Evolutionary conservation across 1,140 invertebrate genomes (phyloP).

Genomic region (Tetramorium alpestre): DNA sequence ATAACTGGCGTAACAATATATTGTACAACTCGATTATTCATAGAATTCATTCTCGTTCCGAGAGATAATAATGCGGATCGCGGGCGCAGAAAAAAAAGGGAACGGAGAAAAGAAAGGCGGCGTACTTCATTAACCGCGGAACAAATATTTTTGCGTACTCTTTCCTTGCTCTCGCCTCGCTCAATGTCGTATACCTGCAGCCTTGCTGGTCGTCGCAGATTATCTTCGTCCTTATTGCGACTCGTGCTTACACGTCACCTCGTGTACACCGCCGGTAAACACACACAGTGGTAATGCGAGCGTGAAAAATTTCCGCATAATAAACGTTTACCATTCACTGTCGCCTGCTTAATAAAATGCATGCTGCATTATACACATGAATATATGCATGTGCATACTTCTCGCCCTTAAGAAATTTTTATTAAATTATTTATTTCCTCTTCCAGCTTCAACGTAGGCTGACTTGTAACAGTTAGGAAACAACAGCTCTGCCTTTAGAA

Average conservation of each 20-base stretch:
- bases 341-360: constrained; percentile 31
- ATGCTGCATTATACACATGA: not conserved
- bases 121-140: constrained; percentile 44
- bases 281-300: constrained; percentile 13
- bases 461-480: not conserved
- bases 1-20: not conserved
- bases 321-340: constrained; percentile 29
- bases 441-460: not conserved
- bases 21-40: constrained; percentile 48
- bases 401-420: not conserved
- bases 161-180: constrained; percentile 29
- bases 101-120: constrained; percentile 7
- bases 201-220: constrained; percentile 28
- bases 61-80: constrained; percentile 27
- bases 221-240: constrained; percentile 53
- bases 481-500: not conserved
- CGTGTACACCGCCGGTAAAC: constrained; percentile 13
- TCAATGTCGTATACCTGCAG: constrained; percentile 37
- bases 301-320: constrained; percentile 39
- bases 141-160: constrained; percentile 25
- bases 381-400: not conserved
- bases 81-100: not conserved
- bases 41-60: constrained; percentile 21
- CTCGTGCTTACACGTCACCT: constrained; percentile 27
- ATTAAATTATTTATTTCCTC: not conserved